Percentiles rank a stretch among this genome's conserved stretches.
Conservation (phyloP, 2,113 vertebrate genomes). For the Lamprotornis superbus region DNA sequence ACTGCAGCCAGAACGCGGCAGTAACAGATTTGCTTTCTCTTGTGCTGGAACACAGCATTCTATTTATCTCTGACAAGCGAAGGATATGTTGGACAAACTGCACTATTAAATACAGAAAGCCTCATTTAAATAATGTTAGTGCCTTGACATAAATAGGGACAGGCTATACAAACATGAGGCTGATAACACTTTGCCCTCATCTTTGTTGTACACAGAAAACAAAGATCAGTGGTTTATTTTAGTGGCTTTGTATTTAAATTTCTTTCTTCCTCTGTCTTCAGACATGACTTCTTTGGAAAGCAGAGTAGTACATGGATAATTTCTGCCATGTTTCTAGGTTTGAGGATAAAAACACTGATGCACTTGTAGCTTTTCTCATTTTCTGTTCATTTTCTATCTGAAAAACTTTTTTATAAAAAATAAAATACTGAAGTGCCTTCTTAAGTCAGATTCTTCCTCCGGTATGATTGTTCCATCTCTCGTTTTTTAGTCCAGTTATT, state of each 20-base stretch:
- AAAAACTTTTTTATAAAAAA: not conserved
- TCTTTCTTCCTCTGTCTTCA: not conserved
- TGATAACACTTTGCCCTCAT: constrained; percentile 53
- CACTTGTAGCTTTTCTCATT: not conserved
- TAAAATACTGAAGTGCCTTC: not conserved
- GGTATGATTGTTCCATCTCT: not conserved
- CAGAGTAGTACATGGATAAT: not conserved
- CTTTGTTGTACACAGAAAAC: not conserved
- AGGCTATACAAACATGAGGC: constrained; percentile 17
- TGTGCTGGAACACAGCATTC: constrained; percentile 54
- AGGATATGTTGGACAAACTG: constrained; percentile 59
- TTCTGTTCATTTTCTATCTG: not conserved
- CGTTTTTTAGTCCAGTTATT: not conserved
- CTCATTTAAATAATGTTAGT: constrained; percentile 41
- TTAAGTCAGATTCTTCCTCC: not conserved
- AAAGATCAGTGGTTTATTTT: not conserved
- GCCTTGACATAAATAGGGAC: constrained; percentile 48
- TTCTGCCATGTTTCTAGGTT: not conserved
- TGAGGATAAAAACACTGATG: not conserved
- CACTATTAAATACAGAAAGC: constrained; percentile 49
- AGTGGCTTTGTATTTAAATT: not conserved
- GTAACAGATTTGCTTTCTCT: constrained; percentile 63
- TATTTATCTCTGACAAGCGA: constrained; percentile 59
- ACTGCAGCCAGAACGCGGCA: constrained; percentile 28
- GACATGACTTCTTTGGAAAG: not conserved